Conservation (phyloP, 1,140 invertebrate species). For the Colletes latitarsis region DNA sequence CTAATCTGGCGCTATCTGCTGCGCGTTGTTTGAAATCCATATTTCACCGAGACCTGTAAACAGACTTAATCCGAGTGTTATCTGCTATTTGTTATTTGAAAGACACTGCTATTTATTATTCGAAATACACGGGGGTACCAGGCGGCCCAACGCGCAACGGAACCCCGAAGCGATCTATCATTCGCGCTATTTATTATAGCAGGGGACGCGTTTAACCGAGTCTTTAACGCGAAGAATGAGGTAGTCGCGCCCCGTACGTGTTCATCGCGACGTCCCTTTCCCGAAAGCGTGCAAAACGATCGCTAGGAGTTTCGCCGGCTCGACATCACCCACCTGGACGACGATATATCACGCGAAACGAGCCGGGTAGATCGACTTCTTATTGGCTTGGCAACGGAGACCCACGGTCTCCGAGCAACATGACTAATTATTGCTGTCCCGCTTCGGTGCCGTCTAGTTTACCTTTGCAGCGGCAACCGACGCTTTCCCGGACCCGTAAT, state of each 20-base stretch:
- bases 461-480: constrained; percentile 25
- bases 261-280: constrained; percentile 32
- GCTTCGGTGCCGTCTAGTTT: constrained; percentile 46
- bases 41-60: background rate
- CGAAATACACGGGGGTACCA: background rate
- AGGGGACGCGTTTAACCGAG: background rate
- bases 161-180: too few relatives aligned
- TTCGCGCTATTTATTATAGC: too few relatives aligned
- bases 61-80: background rate
- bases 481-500: constrained; percentile 32
- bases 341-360: constrained; percentile 62
- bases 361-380: constrained; percentile 50
- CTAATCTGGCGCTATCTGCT: background rate
- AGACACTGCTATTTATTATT: too few relatives aligned
- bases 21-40: background rate
- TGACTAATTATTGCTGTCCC: constrained; percentile 57
- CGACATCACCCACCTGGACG: constrained; percentile 59
- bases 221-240: constrained; percentile 38
- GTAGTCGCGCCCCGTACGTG: constrained; percentile 36
- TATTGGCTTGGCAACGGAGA: constrained; percentile 50
- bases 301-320: constrained; percentile 6
- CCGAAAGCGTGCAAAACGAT: constrained; percentile 52
- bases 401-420: constrained; percentile 29
- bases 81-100: background rate
- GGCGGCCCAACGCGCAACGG: background rate